These are phyloP conservation scores for Lytechinus pictus DNA, from an alignment of 35 echinoderm and acorn worm species.

Conservation along the genomic window DNA sequence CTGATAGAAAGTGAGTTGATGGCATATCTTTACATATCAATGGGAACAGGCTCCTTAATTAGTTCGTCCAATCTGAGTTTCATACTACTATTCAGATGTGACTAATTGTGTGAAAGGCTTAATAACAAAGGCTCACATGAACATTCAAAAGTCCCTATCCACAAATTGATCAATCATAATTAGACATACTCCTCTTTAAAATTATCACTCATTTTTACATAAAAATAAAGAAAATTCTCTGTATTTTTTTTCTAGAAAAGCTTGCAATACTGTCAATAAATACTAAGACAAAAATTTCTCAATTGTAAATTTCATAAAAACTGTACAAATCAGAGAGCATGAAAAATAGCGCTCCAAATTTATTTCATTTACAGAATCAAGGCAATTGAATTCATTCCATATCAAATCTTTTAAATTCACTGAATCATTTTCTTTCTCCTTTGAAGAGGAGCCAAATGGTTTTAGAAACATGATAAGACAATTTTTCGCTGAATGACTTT, in stretches of 20 bases:
- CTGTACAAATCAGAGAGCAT: not conserved
- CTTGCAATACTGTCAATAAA: not conserved
- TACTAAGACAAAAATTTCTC: not conserved
- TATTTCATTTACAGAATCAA: constrained; percentile 20
- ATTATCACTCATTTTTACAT: not conserved
- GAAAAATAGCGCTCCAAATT: not conserved
- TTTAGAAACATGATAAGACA: not conserved
- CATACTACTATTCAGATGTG: not conserved
- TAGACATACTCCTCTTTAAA: not conserved
- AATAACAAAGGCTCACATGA: not conserved
- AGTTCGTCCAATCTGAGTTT: not conserved
- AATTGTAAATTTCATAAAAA: constrained; percentile 12
- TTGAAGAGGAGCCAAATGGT: not conserved
- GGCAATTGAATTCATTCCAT: constrained; percentile 12
- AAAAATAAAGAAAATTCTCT: constrained; percentile 14
- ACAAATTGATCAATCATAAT: not conserved
- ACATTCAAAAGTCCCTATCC: not conserved
- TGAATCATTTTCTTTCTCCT: not conserved
- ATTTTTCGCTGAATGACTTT: not conserved
- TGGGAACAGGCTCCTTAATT: not conserved
- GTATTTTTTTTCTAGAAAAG: not conserved
- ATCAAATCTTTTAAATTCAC: not conserved
- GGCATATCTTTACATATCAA: not conserved
- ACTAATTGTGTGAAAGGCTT: not conserved
- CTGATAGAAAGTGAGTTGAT: not conserved